Evolutionary conservation across 92 coral and sea anemone genomes (phyloP).

Genomic region (Actinernus sp.): DNA sequence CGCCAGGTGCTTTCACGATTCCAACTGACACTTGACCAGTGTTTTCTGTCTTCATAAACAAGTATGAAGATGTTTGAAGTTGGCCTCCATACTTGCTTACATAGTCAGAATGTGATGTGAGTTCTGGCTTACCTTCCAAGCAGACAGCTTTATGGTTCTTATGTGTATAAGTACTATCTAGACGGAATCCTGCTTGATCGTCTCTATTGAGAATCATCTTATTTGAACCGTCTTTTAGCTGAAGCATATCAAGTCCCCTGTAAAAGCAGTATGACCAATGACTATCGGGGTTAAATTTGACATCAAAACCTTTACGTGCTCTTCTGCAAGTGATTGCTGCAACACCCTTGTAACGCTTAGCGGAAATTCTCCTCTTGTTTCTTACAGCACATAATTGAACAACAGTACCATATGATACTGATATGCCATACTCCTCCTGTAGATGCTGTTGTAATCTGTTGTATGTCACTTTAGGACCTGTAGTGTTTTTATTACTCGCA

Average conservation of each 20-base stretch:
- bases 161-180: constrained; percentile 48
- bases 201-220: constrained; percentile 31
- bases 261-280: constrained; percentile 42
- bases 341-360: constrained; percentile 5
- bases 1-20: constrained; percentile 50
- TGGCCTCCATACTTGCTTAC: constrained; percentile 46
- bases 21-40: constrained; percentile 55
- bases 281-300: constrained; percentile 39
- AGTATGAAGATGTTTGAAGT: constrained; percentile 46
- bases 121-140: constrained; percentile 17
- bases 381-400: constrained; percentile 3
- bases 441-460: constrained; percentile 23
- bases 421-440: constrained; percentile 10
- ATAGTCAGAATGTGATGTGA: constrained; percentile 58
- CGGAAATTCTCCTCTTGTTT: constrained; percentile 20
- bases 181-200: constrained; percentile 50
- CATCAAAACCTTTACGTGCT: constrained; percentile 16
- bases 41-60: constrained; percentile 38
- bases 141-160: constrained; percentile 38
- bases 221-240: constrained; percentile 32
- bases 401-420: constrained; percentile 5
- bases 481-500: constrained; percentile 32
- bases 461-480: constrained; percentile 33
- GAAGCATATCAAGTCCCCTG: constrained; percentile 44
- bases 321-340: constrained; percentile 13